Base-by-base conservation (phyloP, 2,888 invertebrate genomes). In the Zeuzera pyrina region DNA sequence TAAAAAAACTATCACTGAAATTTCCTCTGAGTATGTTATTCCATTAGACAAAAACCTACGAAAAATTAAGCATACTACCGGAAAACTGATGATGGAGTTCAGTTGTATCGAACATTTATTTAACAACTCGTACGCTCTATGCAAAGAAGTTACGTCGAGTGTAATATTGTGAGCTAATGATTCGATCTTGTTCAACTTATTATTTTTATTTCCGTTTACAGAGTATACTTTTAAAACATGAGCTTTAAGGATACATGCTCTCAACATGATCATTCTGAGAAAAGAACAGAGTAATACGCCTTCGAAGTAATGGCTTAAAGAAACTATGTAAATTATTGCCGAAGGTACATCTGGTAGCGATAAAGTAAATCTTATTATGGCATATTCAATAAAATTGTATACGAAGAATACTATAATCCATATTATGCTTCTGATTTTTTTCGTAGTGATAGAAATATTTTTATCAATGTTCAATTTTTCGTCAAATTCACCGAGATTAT, bases 21-120 rank as follows among this genome's bases (percentile, higher is more conserved):
- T n/a, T n/a, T n/a, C n/a, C n/a, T n/a, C n/a, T n/a, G n/a, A n/a
- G n/a, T n/a, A n/a, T n/a, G n/a, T n/a, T n/a, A n/a, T n/a, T n/a
- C n/a, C n/a, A n/a, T n/a, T n/a, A n/a, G n/a, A n/a, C n/a, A n/a
- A n/a, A n/a, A n/a, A n/a, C n/a, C n/a, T n/a, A n/a, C n/a, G n/a
- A n/a, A n/a, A n/a, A n/a, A n/a, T n/a, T n/a, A n/a, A n/a, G n/a
- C n/a, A n/a, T n/a, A 54, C 49, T 57, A 78, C 76, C 51, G 70
- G 62, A 15, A 73, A 47, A 48, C 57, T 61, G 62, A 77, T 70
- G n/a, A 66, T 42, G 8, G 51, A 51, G 41, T 70, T 74, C 1
- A 77, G 55, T 45, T 66, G 52, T 27, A 59, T 55, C 2, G 71
- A 56, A 41, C 66, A 70, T 38, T 61, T 60, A 41, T 76, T 63